Evolutionary conservation across 2,888 invertebrate genomes (phyloP), one percentile per base, ranked within the genome.

Genomic region (Ochropacha duplaris): DNA sequence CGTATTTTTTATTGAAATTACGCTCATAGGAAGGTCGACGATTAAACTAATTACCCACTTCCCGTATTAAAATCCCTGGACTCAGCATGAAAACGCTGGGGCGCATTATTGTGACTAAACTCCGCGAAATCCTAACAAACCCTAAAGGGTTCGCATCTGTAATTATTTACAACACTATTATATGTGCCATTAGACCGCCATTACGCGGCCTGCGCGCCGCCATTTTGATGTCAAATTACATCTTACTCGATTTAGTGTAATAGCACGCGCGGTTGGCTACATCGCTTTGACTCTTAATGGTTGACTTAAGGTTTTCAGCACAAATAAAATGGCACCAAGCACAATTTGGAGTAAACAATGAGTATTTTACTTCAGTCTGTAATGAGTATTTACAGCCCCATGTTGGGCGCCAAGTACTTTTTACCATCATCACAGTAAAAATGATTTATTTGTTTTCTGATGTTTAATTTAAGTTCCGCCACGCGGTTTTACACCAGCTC

Each of bases 131-230:
- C 60, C 55, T 55, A 34, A 22, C 39, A 57, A 56, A 58, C 68
- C 63, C 65, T 58, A 56, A 57, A 60, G 57, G 56, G 22, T 52
- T 57, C 55, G 55, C 65, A 62, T 58, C 58, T 66, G 68, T 78
- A 76, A 81, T 83, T 79, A 83, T 83, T 83, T 75, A 81, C 76
- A 75, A 67, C 73, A 80, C 79, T 81, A 81, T 86, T 81, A 86
- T 79, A 84, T 75, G 77, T 74, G 67, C 83, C 82, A 86, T 87
- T 86, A 84, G 71, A 63, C 72, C 65, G 71, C 75, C 78, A 84
- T 83, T 81, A 75, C 73, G 76, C 66, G 68, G 62, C 68, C 69
- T 63, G 64, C 57, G 68, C 68, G 71, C 64, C 72, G 79, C 80
- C 83, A 83, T 85, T 79, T 83, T 81, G 78, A 74, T 76, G 79